Conservation (phyloP, 2,888 invertebrate genomes). For the Mantis religiosa region DNA sequence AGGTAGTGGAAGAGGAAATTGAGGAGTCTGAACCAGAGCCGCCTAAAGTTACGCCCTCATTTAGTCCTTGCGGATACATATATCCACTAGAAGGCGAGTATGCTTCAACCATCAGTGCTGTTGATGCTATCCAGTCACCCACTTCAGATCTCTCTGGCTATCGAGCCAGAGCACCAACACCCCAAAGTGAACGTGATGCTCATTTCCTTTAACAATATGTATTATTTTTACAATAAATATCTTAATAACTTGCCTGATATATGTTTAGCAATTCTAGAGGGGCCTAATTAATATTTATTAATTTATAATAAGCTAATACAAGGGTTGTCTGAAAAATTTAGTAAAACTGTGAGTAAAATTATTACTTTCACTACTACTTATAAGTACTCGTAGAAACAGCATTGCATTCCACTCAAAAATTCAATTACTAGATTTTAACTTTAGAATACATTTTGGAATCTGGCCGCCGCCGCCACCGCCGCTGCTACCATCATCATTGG, state of each 20-base stretch:
- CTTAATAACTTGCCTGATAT: not conserved
- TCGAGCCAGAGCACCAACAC: not conserved
- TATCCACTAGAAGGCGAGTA: not conserved
- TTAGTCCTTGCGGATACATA: not conserved
- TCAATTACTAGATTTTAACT: too few species aligned
- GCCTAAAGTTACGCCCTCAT: not conserved
- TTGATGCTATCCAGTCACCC: not conserved
- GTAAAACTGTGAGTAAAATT: too few species aligned
- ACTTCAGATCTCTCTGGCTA: not conserved
- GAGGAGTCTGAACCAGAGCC: not conserved
- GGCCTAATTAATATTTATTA: too few species aligned
- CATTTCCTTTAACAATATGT: not conserved
- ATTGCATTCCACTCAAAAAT: too few species aligned
- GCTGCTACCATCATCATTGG: too few species aligned
- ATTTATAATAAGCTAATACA: too few species aligned
- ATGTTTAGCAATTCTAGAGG: too few species aligned
- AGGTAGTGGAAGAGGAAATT: not conserved
- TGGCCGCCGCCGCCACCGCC: too few species aligned
- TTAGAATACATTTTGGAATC: too few species aligned
- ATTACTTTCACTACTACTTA: too few species aligned
- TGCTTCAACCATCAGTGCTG: not conserved
- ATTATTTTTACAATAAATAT: not conserved
- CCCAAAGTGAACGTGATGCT: not conserved
- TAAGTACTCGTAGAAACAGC: too few species aligned
- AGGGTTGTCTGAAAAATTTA: too few species aligned